These are phyloP conservation scores for Proisotoma minuta DNA, from an alignment of 2,888 invertebrate species.

Conservation along the genomic window DNA sequence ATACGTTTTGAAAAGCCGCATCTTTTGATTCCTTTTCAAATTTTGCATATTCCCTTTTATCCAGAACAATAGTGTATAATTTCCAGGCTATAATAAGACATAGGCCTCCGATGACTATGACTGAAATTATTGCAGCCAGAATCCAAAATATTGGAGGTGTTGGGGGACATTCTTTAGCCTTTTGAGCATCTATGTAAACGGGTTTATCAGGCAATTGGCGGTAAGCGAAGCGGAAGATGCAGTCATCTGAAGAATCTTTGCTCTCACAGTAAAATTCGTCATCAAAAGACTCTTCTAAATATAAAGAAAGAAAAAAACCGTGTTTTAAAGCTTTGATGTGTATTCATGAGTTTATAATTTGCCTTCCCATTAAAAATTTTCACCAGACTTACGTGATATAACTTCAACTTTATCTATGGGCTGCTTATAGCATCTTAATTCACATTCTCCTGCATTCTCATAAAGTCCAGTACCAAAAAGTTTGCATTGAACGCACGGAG, in stretches of 20 bases:
- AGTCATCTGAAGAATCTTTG: conserved; percentile 23
- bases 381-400: conserved; percentile 12
- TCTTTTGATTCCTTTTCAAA: conserved; percentile 64
- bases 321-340: no score
- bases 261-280: conserved; percentile 23
- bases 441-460: conserved; percentile 18
- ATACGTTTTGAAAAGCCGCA: conserved; percentile 66
- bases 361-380: background rate
- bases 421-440: conserved; percentile 13
- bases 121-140: conserved; percentile 64
- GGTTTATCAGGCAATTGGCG: background rate
- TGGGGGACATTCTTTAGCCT: conserved; percentile 34
- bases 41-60: conserved; percentile 67
- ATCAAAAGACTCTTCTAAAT: background rate
- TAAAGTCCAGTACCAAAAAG: conserved; percentile 16
- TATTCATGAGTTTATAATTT: no score
- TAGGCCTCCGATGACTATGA: conserved; percentile 67
- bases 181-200: conserved; percentile 21
- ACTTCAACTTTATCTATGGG: conserved; percentile 15
- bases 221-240: conserved; percentile 25
- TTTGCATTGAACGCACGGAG: conserved; percentile 33
- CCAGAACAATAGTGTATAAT: conserved; percentile 64
- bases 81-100: conserved; percentile 70
- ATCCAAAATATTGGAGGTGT: conserved; percentile 51
- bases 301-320: no score